phyloP scores from a whole-genome alignment of 64 coral and sea anemone species.

The Porites australiensis region DNA sequence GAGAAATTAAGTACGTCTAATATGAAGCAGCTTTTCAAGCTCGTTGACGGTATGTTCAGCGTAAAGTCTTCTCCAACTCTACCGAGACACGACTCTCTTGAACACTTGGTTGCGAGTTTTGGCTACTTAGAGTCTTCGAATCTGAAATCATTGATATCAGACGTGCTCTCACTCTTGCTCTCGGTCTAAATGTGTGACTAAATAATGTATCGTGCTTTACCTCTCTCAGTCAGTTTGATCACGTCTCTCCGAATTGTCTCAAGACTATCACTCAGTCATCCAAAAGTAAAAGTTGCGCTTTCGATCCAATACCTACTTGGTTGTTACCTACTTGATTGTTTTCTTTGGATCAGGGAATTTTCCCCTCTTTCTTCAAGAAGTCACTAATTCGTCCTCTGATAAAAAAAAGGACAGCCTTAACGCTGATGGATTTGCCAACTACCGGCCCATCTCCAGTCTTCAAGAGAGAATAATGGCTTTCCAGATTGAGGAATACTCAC shows the following conservation, averaged over 20 bases:
- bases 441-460: conserved; percentile 48
- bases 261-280: not conserved
- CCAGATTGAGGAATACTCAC: conserved; percentile 35
- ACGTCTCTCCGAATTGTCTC: conserved; percentile 8
- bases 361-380: conserved; percentile 45
- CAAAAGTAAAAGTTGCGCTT: conserved; percentile 1
- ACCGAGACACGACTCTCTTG: not conserved
- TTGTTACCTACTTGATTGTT: not conserved
- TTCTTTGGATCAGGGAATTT: conserved; percentile 43
- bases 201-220: conserved; percentile 16
- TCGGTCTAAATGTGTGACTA: conserved; percentile 18
- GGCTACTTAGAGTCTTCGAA: too few relatives aligned
- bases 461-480: conserved; percentile 25
- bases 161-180: not conserved
- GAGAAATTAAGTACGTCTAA: too few relatives aligned
- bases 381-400: conserved; percentile 39
- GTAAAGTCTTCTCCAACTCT: not conserved
- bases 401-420: not conserved
- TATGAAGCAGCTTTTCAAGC: too few relatives aligned
- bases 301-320: not conserved
- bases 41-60: too few relatives aligned
- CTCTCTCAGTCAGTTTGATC: conserved; percentile 18
- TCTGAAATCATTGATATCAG: conserved; percentile 2
- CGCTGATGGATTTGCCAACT: conserved; percentile 38
- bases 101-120: not conserved